phyloP scores from a whole-genome alignment of 1,140 invertebrate genomes.

The Lerema accius region DNA sequence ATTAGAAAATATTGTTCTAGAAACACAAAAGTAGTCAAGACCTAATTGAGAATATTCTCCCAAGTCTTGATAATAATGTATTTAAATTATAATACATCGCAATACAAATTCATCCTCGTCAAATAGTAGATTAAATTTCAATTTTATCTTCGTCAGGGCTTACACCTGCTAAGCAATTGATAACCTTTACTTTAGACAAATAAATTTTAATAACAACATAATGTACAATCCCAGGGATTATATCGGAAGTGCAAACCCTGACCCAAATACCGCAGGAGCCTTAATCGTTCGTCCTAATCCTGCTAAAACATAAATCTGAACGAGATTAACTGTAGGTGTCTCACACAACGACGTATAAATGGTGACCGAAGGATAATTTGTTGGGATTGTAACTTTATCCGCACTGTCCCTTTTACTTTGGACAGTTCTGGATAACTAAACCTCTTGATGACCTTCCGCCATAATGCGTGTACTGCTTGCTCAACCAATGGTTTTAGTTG shows the following conservation, averaged over 20 bases:
- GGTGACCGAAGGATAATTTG: slow-evolving; percentile 11
- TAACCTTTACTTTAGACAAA: not conserved
- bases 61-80: too few species aligned
- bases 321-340: slow-evolving; percentile 18
- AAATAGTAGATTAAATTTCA: too few species aligned
- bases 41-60: too few species aligned
- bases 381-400: not conserved
- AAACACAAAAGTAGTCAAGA: too few species aligned
- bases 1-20: too few species aligned
- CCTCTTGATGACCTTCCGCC: too few species aligned
- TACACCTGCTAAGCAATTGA: not conserved
- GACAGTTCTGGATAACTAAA: too few species aligned
- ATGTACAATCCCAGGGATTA: slow-evolving; percentile 18
- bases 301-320: slow-evolving; percentile 22
- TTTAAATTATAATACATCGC: too few species aligned
- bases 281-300: slow-evolving; percentile 30
- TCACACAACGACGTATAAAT: slow-evolving; percentile 19
- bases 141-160: too few species aligned
- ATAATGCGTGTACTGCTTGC: too few species aligned
- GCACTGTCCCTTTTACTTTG: not conserved
- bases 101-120: too few species aligned
- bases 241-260: slow-evolving; percentile 25
- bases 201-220: slow-evolving; percentile 2
- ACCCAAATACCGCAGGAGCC: slow-evolving; percentile 23
- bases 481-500: too few species aligned